Percentiles rank a stretch among this genome's conserved stretches.
Evolutionary conservation across 2,113 vertebrate species (phyloP).

Genomic region (Proteles cristata): DNA sequence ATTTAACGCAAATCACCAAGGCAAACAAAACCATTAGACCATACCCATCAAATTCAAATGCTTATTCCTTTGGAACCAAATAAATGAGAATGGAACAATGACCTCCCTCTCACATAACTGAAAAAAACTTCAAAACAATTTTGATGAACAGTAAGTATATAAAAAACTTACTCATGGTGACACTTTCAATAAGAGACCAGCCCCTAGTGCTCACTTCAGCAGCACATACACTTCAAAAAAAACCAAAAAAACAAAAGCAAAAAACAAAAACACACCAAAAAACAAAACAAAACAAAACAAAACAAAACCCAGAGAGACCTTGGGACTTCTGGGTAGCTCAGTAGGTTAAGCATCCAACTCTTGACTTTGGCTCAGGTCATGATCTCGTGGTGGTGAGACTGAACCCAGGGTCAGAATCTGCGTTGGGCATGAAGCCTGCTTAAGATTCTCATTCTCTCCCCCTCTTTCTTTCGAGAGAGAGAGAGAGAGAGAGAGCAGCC

Average conservation of each 20-base stretch:
- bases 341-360: too few relatives aligned
- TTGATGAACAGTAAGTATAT: neutral
- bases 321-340: too few relatives aligned
- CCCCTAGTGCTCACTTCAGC: neutral
- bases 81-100: constrained; percentile 23
- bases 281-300: too few relatives aligned
- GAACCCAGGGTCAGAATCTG: too few relatives aligned
- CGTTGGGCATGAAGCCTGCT: too few relatives aligned
- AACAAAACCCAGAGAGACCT: too few relatives aligned
- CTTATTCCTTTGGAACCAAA: constrained; percentile 19
- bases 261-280: too few relatives aligned
- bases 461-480: neutral
- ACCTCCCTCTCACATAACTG: neutral
- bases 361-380: too few relatives aligned
- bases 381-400: too few relatives aligned
- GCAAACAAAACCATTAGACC: neutral
- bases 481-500: neutral
- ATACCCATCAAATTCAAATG: neutral
- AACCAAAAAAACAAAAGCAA: too few relatives aligned
- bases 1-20: neutral
- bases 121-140: constrained; percentile 40
- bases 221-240: too few relatives aligned
- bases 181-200: constrained; percentile 20
- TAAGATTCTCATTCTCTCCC: too few relatives aligned
- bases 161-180: neutral